Conservation (phyloP, 2,113 vertebrate genomes). For the Aegithalos caudatus region DNA sequence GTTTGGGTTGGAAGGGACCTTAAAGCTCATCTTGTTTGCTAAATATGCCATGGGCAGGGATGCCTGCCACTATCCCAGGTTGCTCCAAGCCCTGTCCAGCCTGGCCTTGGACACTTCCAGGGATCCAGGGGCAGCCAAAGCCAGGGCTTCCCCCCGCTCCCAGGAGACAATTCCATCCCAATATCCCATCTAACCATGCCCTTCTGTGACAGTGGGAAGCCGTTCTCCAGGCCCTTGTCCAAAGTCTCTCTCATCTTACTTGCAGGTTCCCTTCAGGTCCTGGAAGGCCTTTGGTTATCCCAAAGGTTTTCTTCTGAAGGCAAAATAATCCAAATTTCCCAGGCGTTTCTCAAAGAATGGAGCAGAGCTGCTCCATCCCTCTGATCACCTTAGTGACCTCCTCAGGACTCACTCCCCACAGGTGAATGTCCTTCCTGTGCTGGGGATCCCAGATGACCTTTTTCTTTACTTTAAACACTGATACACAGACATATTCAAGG, state of each 20-base stretch:
- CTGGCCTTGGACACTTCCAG: not conserved
- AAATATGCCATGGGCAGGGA: not conserved
- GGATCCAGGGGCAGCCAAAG: not conserved
- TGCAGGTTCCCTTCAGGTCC: not conserved
- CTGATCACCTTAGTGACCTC: not conserved
- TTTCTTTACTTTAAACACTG: not conserved
- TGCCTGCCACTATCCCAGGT: fast-evolving
- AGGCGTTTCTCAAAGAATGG: not conserved
- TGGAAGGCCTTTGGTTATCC: not conserved
- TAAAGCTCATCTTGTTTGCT: not conserved
- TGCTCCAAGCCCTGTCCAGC: not conserved
- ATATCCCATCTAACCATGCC: not conserved
- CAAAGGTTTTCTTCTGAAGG: not conserved
- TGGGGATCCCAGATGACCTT: not conserved
- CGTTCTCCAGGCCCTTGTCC: not conserved
- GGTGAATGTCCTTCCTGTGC: not conserved
- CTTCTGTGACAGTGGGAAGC: not conserved
- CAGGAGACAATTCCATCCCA: not conserved
- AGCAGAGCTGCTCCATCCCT: not conserved
- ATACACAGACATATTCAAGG: not conserved
- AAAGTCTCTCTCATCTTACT: not conserved
- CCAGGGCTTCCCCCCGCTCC: not conserved
- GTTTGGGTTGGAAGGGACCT: not conserved
- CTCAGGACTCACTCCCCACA: not conserved
- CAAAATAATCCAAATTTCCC: not conserved